phyloP scores from a whole-genome alignment of 2,888 invertebrate species.

The Teleogryllus oceanicus region DNA sequence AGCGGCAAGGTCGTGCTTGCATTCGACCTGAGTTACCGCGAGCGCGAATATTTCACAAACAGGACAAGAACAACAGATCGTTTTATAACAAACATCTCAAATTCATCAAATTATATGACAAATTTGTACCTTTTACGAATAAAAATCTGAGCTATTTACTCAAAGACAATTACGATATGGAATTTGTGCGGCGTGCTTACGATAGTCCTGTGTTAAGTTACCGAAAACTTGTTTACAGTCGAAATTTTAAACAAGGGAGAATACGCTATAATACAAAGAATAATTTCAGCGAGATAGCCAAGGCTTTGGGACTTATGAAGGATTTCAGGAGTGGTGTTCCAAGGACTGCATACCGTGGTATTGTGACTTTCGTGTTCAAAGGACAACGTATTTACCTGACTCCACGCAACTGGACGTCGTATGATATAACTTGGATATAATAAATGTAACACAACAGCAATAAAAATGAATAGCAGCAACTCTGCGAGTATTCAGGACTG shows the following conservation, averaged over 20 bases:
- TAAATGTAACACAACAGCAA: too few species aligned
- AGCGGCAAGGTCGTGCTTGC: not conserved
- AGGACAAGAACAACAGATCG: not conserved
- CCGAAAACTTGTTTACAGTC: not conserved
- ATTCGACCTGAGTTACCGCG: constrained; percentile 11
- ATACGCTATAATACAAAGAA: not conserved
- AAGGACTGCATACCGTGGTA: not conserved
- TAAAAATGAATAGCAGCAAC: too few species aligned
- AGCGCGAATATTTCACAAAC: not conserved
- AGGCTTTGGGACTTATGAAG: not conserved
- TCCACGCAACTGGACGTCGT: not conserved
- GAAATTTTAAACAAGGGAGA: not conserved
- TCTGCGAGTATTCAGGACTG: too few species aligned
- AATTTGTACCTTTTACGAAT: not conserved
- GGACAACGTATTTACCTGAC: not conserved
- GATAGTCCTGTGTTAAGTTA: not conserved
- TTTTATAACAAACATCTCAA: not conserved
- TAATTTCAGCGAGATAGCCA: not conserved
- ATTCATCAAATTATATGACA: not conserved
- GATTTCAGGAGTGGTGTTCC: constrained; percentile 3
- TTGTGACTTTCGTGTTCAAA: not conserved
- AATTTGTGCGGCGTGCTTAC: not conserved
- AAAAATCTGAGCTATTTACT: not conserved
- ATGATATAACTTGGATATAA: not conserved
- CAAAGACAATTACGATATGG: not conserved